Percentiles rank a stretch among this genome's conserved stretches.
These are phyloP conservation scores for Seira ritae DNA, from an alignment of 2,888 invertebrate genomes.

Conservation along the genomic window DNA sequence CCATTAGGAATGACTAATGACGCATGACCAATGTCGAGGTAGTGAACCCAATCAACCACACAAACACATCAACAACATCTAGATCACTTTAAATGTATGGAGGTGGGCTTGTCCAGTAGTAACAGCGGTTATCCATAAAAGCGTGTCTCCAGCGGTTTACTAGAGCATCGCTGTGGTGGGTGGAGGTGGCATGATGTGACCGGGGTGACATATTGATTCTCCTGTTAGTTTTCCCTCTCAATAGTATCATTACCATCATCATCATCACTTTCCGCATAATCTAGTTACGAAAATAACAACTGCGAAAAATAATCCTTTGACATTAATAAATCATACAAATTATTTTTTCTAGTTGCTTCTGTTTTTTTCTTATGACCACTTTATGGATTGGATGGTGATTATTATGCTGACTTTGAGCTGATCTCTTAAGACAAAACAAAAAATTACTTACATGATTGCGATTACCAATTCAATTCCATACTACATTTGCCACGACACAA, in stretches of 20 bases:
- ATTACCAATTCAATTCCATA: too few species aligned
- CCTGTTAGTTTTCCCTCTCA: neutral
- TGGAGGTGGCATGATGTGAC: neutral
- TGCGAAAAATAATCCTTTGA: neutral
- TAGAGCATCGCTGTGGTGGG: too few species aligned
- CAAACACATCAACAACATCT: too few species aligned
- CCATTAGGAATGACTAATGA: neutral
- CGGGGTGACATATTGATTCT: neutral
- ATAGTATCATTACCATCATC: neutral
- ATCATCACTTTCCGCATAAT: neutral
- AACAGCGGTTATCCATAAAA: neutral
- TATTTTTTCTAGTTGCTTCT: neutral
- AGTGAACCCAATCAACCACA: neutral
- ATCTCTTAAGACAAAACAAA: neutral
- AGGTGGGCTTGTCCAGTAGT: neutral
- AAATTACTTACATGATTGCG: neutral
- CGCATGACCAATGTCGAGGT: neutral
- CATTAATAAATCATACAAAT: neutral
- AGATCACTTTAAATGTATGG: neutral
- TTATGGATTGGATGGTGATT: neutral
- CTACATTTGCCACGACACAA: too few species aligned
- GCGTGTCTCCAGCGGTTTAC: neutral
- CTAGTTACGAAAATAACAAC: neutral
- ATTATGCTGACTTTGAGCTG: neutral
- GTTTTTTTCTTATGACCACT: neutral